Base-by-base conservation (phyloP, 2,113 vertebrate genomes). In the Rhabdornis inornatus region DNA sequence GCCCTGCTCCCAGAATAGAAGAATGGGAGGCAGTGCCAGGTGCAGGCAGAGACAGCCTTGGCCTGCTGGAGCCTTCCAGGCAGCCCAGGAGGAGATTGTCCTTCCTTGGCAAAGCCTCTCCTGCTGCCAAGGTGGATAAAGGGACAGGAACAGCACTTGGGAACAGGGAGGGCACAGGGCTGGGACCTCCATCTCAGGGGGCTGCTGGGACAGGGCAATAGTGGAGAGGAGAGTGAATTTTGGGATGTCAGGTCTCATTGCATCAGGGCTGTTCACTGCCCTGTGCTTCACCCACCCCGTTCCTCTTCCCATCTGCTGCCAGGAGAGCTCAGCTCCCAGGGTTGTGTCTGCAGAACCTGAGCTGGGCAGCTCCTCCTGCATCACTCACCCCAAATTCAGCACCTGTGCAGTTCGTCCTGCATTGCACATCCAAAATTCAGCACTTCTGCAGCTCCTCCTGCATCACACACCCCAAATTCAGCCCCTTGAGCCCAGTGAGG, bases 21-120 rank as follows among this genome's bases (percentile, higher is more conserved):
- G 78, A 80, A 72, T 69, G 64, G 60, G 78, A 94, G 56, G 20
- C 95, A 92, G 94, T 95, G 95, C 95, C 90, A 97, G 94, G 94
- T 86, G 93, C 90, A 71, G 79, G 88, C 92, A 71, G 78, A 21
- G 70, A 47, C 70, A 89, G 70, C 60, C 81, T 5, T 33, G 74
- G 66, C 94, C 91, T 69, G 61, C n/a, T 69, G 79, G 59, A 72
- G 47, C 88, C 79, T 78, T 5, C 20, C 77, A 92, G 91, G 72
- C 68, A 87, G 65, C 72, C 94, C 89, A 30, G 23, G 23, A 74
- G 93, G 90, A 82, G 14, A 90, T 70, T 77, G 63, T 70, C 60
- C 87, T 74, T 45, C 84, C 66, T 13, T n/a, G 55, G 52, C 4
- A 13, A 11, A 78, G 28, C 49, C 37, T 16, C 53, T 64, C 42